A percentile compares a stretch with the other conserved stretches of the same genome.
Evolutionary conservation across 1,140 invertebrate genomes (phyloP).

Genomic region (Saxidomus purpurata): DNA sequence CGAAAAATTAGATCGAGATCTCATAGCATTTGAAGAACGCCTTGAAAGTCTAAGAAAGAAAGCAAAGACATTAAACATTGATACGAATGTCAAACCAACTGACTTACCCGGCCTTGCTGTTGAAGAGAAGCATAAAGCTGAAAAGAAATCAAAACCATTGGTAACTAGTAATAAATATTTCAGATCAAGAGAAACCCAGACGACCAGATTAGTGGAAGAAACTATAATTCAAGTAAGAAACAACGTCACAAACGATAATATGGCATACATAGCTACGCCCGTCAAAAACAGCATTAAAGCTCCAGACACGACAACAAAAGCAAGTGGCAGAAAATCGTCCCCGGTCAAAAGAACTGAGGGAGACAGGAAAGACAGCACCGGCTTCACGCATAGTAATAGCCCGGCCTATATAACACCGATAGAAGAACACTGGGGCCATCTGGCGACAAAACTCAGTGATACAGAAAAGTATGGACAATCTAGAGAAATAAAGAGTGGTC

Average conservation of each 20-base stretch:
- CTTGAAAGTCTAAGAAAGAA: constrained; percentile 45
- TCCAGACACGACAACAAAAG: not conserved
- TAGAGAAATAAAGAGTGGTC: not conserved
- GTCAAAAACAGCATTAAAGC: not conserved
- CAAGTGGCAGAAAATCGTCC: not conserved
- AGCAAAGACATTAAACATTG: not conserved
- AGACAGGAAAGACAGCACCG: not conserved
- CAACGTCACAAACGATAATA: not conserved
- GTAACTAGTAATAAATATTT: not conserved
- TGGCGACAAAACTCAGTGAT: not conserved
- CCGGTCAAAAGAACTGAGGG: not conserved
- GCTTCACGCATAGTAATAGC: too few species aligned
- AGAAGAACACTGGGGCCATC: not conserved
- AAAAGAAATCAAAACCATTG: not conserved
- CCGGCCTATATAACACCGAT: not conserved
- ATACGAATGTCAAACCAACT: not conserved
- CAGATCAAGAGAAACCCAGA: not conserved
- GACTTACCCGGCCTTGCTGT: not conserved
- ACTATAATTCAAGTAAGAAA: not conserved
- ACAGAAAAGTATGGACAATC: not conserved
- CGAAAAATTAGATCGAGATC: constrained; percentile 50
- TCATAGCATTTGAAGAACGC: constrained; percentile 27
- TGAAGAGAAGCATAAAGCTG: not conserved
- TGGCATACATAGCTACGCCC: not conserved
- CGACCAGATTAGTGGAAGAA: not conserved